Evolutionary conservation across 2,888 invertebrate genomes (phyloP).

Genomic region (Trichogramma evanescens): DNA sequence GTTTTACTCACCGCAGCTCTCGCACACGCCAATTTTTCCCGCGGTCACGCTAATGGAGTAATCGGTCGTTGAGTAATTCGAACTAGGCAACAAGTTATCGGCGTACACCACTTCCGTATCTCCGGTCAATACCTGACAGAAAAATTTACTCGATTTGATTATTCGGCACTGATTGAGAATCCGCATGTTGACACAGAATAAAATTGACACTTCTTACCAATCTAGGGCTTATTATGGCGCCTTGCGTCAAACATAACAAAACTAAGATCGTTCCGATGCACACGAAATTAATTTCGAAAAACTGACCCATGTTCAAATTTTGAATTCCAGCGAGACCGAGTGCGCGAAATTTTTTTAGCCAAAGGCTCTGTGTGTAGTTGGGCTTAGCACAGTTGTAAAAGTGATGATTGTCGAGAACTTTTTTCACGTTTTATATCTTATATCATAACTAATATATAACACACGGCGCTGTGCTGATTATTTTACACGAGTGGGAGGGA

Average conservation of each 20-base stretch:
- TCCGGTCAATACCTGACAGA: constrained; percentile 12
- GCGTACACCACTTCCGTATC: not conserved
- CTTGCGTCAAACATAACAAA: no score
- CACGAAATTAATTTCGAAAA: no score
- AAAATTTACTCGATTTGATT: not conserved
- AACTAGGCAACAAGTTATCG: not conserved
- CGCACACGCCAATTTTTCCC: not conserved
- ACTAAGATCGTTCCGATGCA: no score
- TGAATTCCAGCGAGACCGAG: no score
- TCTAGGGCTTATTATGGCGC: no score
- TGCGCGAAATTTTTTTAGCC: no score
- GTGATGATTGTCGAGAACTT: constrained; percentile 39
- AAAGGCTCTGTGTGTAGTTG: no score
- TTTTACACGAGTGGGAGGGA: constrained; percentile 25
- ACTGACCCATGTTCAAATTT: no score
- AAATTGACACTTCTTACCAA: no score
- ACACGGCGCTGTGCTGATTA: constrained; percentile 12
- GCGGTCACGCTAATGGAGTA: not conserved
- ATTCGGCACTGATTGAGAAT: no score
- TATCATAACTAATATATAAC: constrained; percentile 45
- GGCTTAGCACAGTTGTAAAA: constrained; percentile 23
- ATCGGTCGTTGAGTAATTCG: not conserved
- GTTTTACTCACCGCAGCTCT: not conserved
- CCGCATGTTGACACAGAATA: no score
- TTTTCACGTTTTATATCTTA: constrained; percentile 45